Percentiles rank a stretch among this genome's conserved stretches.
Conservation (phyloP, 1,140 invertebrate genomes). For the Streblospio benedicti region DNA sequence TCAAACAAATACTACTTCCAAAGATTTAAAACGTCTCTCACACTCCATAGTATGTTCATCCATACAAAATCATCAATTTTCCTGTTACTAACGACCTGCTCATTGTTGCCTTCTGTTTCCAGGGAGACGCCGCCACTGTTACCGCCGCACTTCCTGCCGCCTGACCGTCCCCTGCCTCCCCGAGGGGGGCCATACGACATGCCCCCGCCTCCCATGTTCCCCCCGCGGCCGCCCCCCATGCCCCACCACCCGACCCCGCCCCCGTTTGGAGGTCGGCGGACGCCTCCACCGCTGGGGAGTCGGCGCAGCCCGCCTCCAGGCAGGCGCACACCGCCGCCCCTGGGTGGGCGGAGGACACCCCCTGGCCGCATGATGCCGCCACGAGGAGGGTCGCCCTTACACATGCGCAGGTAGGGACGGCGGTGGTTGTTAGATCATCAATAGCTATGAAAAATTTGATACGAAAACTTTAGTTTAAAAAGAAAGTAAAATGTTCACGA, state of each 20-base stretch:
- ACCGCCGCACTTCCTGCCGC: background rate
- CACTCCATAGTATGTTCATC: too few species aligned
- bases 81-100: background rate
- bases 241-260: constrained; percentile 9
- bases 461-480: too few species aligned
- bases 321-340: background rate
- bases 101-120: background rate
- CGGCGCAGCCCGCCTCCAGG: background rate
- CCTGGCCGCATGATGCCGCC: background rate
- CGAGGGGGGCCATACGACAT: background rate
- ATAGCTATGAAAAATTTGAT: too few species aligned
- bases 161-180: background rate
- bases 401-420: background rate
- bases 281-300: background rate
- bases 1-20: too few species aligned
- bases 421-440: too few species aligned
- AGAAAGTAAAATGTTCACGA: too few species aligned
- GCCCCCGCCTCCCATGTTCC: background rate
- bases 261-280: background rate
- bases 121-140: background rate
- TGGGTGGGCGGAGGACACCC: background rate
- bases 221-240: background rate
- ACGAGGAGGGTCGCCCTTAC: background rate
- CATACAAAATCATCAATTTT: background rate
- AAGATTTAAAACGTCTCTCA: too few species aligned